Percentiles rank a stretch among this genome's conserved stretches.
These are phyloP conservation scores for Drosophila tropicalis DNA, from an alignment of 1,140 invertebrate genomes.

Conservation along the genomic window DNA sequence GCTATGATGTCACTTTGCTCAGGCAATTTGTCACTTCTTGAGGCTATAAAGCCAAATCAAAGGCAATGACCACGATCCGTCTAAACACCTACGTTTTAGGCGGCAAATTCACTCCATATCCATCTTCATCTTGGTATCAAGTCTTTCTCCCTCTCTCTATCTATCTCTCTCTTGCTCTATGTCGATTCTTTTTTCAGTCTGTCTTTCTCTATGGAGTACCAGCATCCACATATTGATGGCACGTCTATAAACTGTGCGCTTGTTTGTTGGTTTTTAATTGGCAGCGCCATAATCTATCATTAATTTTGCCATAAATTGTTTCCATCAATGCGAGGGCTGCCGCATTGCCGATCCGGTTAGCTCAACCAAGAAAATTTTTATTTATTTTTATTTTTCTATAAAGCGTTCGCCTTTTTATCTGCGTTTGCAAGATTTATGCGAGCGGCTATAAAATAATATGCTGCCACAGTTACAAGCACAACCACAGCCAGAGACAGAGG, in stretches of 20 bases:
- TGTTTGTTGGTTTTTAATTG: slow-evolving; percentile 82
- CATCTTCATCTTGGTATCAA: slow-evolving; percentile 31
- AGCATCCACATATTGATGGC: slow-evolving; percentile 37
- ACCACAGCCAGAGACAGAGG: slow-evolving; percentile 26
- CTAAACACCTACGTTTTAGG: slow-evolving; percentile 70
- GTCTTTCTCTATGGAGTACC: neutral
- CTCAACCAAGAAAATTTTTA: slow-evolving; percentile 56
- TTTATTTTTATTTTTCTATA: slow-evolving; percentile 81
- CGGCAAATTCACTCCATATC: slow-evolving; percentile 25
- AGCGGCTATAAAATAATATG: slow-evolving; percentile 81
- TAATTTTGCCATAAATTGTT: slow-evolving; percentile 82
- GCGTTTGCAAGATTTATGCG: slow-evolving; percentile 82
- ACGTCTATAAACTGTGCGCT: slow-evolving; percentile 72
- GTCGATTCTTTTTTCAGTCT: neutral
- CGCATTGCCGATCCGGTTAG: slow-evolving; percentile 61
- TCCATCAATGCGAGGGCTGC: slow-evolving; percentile 77
- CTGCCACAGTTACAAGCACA: slow-evolving; percentile 62
- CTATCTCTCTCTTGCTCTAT: slow-evolving; percentile 5
- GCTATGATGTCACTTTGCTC: slow-evolving; percentile 66
- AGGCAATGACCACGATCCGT: slow-evolving; percentile 65
- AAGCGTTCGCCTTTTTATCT: slow-evolving; percentile 77
- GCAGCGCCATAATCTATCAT: slow-evolving; percentile 81
- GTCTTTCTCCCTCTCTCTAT: slow-evolving; percentile 24
- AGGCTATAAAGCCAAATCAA: slow-evolving; percentile 49
- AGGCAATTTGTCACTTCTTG: slow-evolving; percentile 66